phyloP scores from a whole-genome alignment of 2,888 invertebrate genomes.

The Drosophila fulvimacula region DNA sequence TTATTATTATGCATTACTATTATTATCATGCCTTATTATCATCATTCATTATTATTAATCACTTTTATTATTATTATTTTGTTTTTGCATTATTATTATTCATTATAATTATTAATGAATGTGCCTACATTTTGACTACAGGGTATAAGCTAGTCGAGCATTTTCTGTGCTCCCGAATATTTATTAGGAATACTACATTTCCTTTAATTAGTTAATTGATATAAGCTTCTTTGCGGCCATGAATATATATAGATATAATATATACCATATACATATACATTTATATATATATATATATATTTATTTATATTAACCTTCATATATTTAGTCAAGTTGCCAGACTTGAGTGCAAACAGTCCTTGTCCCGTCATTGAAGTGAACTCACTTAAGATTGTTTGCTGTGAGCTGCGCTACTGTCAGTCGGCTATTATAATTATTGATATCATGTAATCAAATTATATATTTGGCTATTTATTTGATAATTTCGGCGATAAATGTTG shows the following conservation, averaged over 20 bases:
- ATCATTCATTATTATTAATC: no score
- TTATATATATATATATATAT: not conserved
- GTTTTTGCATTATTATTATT: no score
- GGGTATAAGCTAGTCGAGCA: not conserved
- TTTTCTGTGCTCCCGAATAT: not conserved
- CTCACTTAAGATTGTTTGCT: conserved; percentile 13
- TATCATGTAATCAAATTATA: conserved; percentile 2
- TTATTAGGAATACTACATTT: not conserved
- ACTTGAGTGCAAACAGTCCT: conserved; percentile 18
- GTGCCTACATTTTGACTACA: not conserved
- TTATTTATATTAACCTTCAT: not conserved
- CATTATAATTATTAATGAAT: no score
- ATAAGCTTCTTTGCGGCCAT: conserved; percentile 2
- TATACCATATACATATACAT: no score
- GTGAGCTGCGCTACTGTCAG: not conserved
- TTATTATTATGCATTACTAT: no score
- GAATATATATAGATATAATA: not conserved
- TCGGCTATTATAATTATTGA: conserved; percentile 2
- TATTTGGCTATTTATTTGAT: not conserved
- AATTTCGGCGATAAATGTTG: not conserved
- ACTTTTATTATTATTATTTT: no score
- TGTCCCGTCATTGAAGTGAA: conserved; percentile 8
- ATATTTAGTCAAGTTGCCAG: conserved; percentile 1
- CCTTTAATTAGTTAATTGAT: conserved; percentile 31
- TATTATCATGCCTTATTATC: no score